Percentiles rank a stretch among this genome's conserved stretches.
phyloP scores from a whole-genome alignment of 1,140 invertebrate species.

The Myzus persicae region DNA sequence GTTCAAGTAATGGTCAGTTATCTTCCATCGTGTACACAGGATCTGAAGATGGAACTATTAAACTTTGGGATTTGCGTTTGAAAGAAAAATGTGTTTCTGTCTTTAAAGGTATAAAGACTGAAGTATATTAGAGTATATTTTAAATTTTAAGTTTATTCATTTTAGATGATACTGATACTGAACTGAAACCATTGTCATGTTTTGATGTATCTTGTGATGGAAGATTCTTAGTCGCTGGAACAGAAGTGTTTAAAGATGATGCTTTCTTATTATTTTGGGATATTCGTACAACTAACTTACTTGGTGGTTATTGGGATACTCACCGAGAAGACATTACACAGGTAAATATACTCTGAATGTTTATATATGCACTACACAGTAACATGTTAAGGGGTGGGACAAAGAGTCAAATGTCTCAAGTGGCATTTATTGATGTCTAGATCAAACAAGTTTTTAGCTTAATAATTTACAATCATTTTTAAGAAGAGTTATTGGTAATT shows the following conservation, averaged over 20 bases:
- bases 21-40: slow-evolving; percentile 66
- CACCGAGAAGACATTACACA: slow-evolving; percentile 86
- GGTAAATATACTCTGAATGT: slow-evolving; percentile 65
- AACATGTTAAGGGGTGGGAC: not conserved
- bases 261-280: slow-evolving; percentile 87
- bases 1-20: not conserved
- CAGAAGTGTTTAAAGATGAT: slow-evolving; percentile 75
- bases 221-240: slow-evolving; percentile 78
- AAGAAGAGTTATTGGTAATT: not conserved
- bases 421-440: not conserved
- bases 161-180: slow-evolving; percentile 66
- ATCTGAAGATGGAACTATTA: slow-evolving; percentile 70
- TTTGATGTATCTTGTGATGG: slow-evolving; percentile 81
- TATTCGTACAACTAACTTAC: slow-evolving; percentile 70
- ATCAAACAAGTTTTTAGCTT: not conserved
- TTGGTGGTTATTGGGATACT: slow-evolving; percentile 87
- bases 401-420: not conserved
- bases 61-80: slow-evolving; percentile 73
- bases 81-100: slow-evolving; percentile 68
- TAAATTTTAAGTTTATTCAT: not conserved
- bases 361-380: too few relatives aligned
- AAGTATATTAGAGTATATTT: not conserved
- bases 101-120: slow-evolving; percentile 65
- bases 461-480: not conserved
- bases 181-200: slow-evolving; percentile 70